Conservation (phyloP, 2,113 vertebrate genomes). For the Coryphaenoides rupestris region DNA sequence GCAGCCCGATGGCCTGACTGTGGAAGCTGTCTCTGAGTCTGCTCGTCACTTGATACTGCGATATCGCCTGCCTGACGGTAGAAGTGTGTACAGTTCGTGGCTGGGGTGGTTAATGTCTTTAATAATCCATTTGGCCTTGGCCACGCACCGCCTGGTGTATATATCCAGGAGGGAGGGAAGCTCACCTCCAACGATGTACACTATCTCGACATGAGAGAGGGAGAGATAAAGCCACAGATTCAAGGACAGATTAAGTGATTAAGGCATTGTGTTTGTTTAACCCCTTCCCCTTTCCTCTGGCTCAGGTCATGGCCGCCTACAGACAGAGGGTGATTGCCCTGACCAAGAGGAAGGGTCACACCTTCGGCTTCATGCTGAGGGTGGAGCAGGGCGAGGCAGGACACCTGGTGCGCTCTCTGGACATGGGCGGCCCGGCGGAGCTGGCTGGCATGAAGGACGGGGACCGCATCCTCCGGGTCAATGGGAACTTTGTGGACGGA, state of each 20-base stretch:
- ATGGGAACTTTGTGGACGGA: slow-evolving; percentile 82
- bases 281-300: neutral
- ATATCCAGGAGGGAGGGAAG: too few species aligned
- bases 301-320: slow-evolving; percentile 77
- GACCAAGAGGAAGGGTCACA: slow-evolving; percentile 75
- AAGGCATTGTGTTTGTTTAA: slow-evolving; percentile 2
- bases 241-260: neutral
- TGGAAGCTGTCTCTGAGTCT: too few species aligned
- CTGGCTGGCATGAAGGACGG: slow-evolving; percentile 87
- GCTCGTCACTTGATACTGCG: too few species aligned
- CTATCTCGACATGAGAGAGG: too few species aligned
- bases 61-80: too few species aligned
- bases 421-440: slow-evolving; percentile 79
- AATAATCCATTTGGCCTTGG: too few species aligned
- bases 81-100: too few species aligned
- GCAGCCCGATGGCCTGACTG: too few species aligned
- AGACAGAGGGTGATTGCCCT: slow-evolving; percentile 80
- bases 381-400: slow-evolving; percentile 79
- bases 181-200: too few species aligned
- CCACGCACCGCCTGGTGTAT: too few species aligned
- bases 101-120: too few species aligned
- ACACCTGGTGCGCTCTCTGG: slow-evolving; percentile 85
- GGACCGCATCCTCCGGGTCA: slow-evolving; percentile 86
- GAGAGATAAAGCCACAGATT: neutral
- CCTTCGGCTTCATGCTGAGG: slow-evolving; percentile 87